Conservation (phyloP, 1,140 invertebrate genomes). For the Solenopsis fugax region DNA sequence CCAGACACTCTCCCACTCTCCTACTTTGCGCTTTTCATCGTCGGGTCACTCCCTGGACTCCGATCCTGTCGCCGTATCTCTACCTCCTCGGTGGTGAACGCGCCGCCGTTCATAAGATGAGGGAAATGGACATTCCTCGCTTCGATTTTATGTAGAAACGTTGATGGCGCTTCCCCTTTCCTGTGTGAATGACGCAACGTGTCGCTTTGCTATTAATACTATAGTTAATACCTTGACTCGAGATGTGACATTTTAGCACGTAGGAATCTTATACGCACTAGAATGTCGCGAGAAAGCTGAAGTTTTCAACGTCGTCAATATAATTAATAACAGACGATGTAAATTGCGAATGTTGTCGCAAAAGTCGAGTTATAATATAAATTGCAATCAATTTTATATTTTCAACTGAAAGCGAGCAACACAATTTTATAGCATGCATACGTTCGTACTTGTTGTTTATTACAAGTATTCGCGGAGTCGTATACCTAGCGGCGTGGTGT, state of each 20-base stretch:
- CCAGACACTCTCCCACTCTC: conserved; percentile 52
- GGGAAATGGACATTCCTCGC: conserved; percentile 65
- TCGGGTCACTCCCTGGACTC: conserved; percentile 64
- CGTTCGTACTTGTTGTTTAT: background rate
- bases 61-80: conserved; percentile 66
- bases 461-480: background rate
- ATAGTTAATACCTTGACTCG: background rate
- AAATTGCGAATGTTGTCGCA: background rate
- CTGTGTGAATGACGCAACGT: conserved; percentile 41
- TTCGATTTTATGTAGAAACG: conserved; percentile 61
- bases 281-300: background rate
- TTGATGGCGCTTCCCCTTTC: conserved; percentile 62
- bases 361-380: background rate
- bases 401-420: background rate
- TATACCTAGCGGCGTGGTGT: background rate
- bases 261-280: conserved; percentile 11
- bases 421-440: background rate
- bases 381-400: background rate
- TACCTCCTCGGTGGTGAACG: conserved; percentile 73
- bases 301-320: background rate
- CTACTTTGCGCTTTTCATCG: conserved; percentile 31
- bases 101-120: conserved; percentile 48
- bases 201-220: conserved; percentile 15
- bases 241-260: conserved; percentile 14
- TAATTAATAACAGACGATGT: background rate